A percentile compares a stretch with the other conserved stretches of the same genome.
Conservation (phyloP, 1,140 invertebrate species). For the Argopecten irradians region DNA sequence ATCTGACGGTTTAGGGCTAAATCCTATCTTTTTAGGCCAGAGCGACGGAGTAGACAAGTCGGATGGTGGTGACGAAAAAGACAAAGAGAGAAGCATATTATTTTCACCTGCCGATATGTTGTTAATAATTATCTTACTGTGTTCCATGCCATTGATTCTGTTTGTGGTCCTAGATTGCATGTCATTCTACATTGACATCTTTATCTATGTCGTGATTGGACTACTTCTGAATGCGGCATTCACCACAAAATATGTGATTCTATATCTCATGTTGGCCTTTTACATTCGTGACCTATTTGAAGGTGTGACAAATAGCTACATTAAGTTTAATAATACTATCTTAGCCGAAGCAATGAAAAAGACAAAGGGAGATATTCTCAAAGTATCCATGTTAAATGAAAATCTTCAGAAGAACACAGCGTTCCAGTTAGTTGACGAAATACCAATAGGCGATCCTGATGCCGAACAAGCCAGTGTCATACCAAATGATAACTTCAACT, state of each 20-base stretch:
- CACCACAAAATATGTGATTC: not conserved
- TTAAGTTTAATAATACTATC: not conserved
- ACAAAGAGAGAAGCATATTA: too few relatives aligned
- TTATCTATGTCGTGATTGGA: not conserved
- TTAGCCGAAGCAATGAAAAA: not conserved
- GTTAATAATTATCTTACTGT: not conserved
- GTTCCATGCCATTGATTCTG: not conserved
- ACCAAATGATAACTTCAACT: not conserved
- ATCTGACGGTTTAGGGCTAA: too few relatives aligned
- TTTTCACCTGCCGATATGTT: too few relatives aligned
- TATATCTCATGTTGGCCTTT: not conserved
- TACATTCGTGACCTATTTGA: not conserved
- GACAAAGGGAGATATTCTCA: not conserved
- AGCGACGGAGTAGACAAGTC: too few relatives aligned
- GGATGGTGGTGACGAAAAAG: too few relatives aligned
- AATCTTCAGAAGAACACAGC: not conserved
- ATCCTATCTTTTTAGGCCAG: too few relatives aligned
- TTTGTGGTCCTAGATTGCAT: not conserved
- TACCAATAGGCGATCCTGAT: not conserved
- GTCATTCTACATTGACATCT: not conserved
- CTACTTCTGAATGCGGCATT: not conserved
- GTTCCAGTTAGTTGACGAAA: not conserved
- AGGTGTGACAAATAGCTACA: not conserved
- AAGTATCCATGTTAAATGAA: not conserved
- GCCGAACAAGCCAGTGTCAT: not conserved